Evolutionary conservation across 1,140 invertebrate genomes (phyloP), one percentile per base, ranked within the genome.

Genomic region (Pogonognathellus flavescens): DNA sequence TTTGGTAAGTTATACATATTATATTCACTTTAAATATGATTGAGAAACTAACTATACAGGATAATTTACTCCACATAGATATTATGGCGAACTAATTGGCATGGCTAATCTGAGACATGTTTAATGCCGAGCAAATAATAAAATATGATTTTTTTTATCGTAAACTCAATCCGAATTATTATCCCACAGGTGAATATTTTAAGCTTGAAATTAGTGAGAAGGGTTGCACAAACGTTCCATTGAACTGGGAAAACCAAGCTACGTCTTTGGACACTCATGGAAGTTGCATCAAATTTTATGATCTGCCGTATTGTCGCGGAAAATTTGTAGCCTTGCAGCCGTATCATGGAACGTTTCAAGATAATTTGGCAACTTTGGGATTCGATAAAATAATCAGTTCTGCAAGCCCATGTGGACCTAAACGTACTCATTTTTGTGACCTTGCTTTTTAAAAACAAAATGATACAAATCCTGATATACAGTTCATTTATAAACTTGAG

Each of bases 221-320:
- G 59, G 87, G 87, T n/a, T 88, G 87, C 52, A 86, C 85, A 50
- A 88, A 88, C 62, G 87, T 88, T 31, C 87, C 87, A 11, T 49
- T 86, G 16, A 86, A 88, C 57, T 88, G 87, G 87, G 76, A 86
- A 14, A 86, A 86, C 52, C 83, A 84, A 53, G 87, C 87, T 0
- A 80, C 85, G 7, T 86, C 85, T 8, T 11, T 88, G 5, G 87
- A 88, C 31, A 86, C 85, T 55, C 87, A 88, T 80, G 87, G 87
- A 13, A 85, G 84, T 52, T 88, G 87, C 60, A 52, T 86, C 20
- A 84, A 83, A 41, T 86, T 88, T 20, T 88, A 86, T 20, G 87
- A 88, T 41, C 50, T 85, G 16, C 83, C 84, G 0, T 84, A 88
- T 59, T 88, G 87, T 59, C 60, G 66, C 14, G 87, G 87, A 22